These are phyloP conservation scores for Coluber constrictor DNA, from an alignment of 2,797 vertebrate genomes.

Conservation along the genomic window DNA sequence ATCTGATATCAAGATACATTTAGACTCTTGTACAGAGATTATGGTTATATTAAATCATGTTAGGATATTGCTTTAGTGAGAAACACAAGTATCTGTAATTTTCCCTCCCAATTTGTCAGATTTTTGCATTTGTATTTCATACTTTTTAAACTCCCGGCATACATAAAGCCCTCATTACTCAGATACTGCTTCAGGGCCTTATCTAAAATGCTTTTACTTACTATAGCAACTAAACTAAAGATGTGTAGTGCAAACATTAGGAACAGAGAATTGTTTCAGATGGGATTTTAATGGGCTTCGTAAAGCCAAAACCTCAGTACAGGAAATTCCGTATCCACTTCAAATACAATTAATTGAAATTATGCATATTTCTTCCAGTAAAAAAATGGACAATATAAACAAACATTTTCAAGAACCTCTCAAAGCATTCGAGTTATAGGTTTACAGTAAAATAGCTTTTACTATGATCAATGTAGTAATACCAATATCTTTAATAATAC, in stretches of 20 bases:
- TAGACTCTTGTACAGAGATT: neutral
- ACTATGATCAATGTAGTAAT: conserved; percentile 59
- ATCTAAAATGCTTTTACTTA: neutral
- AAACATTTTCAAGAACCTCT: conserved; percentile 59
- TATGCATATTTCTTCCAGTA: conserved; percentile 76
- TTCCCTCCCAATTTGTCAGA: neutral
- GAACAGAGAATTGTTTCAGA: conserved; percentile 81
- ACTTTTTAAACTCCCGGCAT: neutral
- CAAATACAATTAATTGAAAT: conserved; percentile 77
- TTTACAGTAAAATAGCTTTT: conserved; percentile 44
- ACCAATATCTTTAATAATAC: conserved; percentile 3
- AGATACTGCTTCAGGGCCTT: neutral
- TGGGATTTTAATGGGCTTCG: conserved; percentile 87
- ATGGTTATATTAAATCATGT: neutral
- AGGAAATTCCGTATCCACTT: conserved; percentile 71
- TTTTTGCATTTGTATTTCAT: neutral
- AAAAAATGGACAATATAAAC: conserved; percentile 75
- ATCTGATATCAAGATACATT: neutral
- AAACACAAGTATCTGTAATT: neutral
- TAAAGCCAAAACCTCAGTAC: conserved; percentile 82
- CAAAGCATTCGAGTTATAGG: conserved; percentile 69
- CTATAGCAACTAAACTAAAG: conserved; percentile 1
- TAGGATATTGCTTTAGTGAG: neutral
- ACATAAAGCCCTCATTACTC: neutral
- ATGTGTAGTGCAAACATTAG: conserved; percentile 44